Evolutionary conservation across 2,888 invertebrate genomes (phyloP), one percentile per base, ranked within the genome.

Genomic region (Microchrysa polita): DNA sequence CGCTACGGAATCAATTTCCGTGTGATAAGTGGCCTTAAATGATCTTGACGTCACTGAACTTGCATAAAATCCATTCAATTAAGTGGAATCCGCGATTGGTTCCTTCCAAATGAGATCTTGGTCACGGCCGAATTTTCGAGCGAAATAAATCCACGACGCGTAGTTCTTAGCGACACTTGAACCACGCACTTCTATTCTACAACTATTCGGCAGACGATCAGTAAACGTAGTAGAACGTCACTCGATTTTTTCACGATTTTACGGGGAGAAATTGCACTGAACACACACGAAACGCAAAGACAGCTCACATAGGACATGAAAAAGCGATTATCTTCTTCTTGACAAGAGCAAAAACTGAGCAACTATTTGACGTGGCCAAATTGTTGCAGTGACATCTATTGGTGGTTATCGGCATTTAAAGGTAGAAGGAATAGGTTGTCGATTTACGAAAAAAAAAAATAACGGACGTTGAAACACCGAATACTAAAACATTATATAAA

Each of bases 351-450:
- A 67, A 67, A 16, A 55, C 52, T 74, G 73, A 73, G 74, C 73
- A 44, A 67, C 60, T 48, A 73, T 63, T 75, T 75, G 75, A 75
- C 75, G 75, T 75, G 75, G 75, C 75, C 75, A 57, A 73, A 59
- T 23, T 14, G 59, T n/a, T 23, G 12, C n/a, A 10, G 20, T n/a
- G 53, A 44, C 20, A 65, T 18, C 74, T 71, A 22, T 61, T 65
- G 52, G 27, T 27, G 59, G 48, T 2, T 12, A 48, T 12, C 2
- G 48, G 48, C n/a, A n/a, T n/a, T n/a, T n/a, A n/a, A n/a, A n/a
- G n/a, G n/a, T n/a, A n/a, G n/a, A n/a, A n/a, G n/a, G n/a, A n/a
- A n/a, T n/a, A n/a, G n/a, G n/a, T n/a, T n/a, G n/a, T n/a, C n/a
- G n/a, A n/a, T n/a, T n/a, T n/a, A n/a, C n/a, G n/a, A n/a, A n/a